Conservation (phyloP, 2,888 invertebrate genomes). For the Diplolepis rosae region DNA sequence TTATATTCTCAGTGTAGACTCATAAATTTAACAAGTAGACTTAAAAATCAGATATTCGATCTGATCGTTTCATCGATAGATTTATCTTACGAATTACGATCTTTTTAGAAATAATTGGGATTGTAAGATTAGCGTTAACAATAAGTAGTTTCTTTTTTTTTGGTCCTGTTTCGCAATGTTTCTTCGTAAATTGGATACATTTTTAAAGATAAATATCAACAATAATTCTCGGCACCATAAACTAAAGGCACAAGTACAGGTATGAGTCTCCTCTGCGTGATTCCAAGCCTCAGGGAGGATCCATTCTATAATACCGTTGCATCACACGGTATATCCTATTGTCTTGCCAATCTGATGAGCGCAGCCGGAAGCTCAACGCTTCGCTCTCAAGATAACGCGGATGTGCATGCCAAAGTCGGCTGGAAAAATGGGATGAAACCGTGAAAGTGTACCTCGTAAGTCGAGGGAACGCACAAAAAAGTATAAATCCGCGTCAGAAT, state of each 20-base stretch:
- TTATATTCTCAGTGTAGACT: too few species aligned
- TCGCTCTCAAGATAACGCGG: slow-evolving; percentile 53
- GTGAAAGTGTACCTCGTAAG: slow-evolving; percentile 41
- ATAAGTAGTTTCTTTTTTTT: neutral
- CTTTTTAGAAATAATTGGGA: neutral
- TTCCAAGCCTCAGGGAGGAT: slow-evolving; percentile 48
- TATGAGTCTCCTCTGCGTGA: slow-evolving; percentile 45
- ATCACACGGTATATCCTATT: slow-evolving; percentile 59
- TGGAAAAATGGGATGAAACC: slow-evolving; percentile 46
- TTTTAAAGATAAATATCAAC: slow-evolving; percentile 28
- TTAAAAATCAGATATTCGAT: too few species aligned
- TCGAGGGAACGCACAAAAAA: slow-evolving; percentile 31
- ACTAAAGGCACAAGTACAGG: slow-evolving; percentile 7
- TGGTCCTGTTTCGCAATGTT: neutral
- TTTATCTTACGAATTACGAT: too few species aligned
- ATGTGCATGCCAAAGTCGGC: slow-evolving; percentile 49
- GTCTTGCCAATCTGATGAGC: slow-evolving; percentile 65
- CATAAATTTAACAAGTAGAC: too few species aligned
- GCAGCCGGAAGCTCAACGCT: slow-evolving; percentile 58
- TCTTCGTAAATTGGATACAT: slow-evolving; percentile 16
- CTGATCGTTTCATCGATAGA: too few species aligned
- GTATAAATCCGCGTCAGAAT: slow-evolving; percentile 12
- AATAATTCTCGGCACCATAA: slow-evolving; percentile 30
- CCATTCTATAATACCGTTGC: slow-evolving; percentile 61
- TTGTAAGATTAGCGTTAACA: neutral